These are phyloP conservation scores for Myotis pilosus DNA, from an alignment of 2,797 vertebrate genomes.

Conservation along the genomic window DNA sequence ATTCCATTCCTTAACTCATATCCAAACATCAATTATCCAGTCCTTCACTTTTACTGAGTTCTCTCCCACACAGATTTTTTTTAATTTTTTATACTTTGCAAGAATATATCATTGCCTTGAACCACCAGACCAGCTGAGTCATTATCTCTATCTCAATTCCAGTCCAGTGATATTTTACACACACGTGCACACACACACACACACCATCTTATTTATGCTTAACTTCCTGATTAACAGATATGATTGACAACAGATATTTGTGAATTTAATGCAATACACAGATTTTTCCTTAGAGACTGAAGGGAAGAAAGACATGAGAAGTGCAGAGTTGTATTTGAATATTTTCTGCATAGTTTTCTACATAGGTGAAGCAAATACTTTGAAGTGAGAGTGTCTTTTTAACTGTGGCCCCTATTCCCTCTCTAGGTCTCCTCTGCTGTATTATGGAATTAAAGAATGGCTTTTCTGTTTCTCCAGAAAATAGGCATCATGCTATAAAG, in stretches of 20 bases:
- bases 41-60: neutral
- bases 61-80: neutral
- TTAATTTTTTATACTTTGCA: neutral
- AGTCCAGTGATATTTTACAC: neutral
- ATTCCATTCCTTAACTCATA: neutral
- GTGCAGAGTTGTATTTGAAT: neutral
- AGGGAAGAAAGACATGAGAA: neutral
- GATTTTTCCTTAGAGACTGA: neutral
- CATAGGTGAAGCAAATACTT: neutral
- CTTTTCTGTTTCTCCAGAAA: conserved; percentile 54
- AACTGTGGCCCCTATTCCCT: conserved; percentile 54
- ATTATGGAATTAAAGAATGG: conserved; percentile 65
- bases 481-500: conserved; percentile 42
- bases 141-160: neutral
- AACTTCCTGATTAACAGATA: neutral
- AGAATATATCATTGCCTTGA: neutral
- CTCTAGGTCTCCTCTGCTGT: conserved; percentile 2
- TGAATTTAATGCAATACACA: neutral
- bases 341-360: neutral
- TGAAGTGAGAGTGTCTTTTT: neutral
- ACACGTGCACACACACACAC: neutral
- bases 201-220: neutral
- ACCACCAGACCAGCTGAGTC: neutral
- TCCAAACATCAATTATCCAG: neutral
- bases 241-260: neutral